These are phyloP conservation scores for Pemphredon lugubris DNA, from an alignment of 2,888 invertebrate genomes.

Conservation along the genomic window DNA sequence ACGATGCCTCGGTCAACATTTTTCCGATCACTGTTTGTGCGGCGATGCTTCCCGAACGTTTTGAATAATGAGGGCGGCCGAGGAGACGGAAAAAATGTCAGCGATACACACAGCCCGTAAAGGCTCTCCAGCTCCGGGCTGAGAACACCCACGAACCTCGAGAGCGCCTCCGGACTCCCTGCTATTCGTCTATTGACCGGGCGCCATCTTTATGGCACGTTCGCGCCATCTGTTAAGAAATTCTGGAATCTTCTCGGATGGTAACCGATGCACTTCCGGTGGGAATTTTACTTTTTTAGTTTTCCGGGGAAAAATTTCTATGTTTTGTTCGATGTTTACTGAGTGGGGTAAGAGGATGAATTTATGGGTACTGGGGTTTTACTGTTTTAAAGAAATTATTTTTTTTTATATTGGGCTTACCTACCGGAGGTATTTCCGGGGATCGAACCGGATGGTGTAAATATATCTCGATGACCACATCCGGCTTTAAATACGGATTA, in stretches of 20 bases:
- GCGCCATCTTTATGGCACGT: conserved; percentile 60
- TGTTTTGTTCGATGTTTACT: too few species aligned
- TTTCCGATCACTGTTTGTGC: conserved; percentile 29
- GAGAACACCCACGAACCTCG: conserved; percentile 60
- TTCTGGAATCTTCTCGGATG: background rate
- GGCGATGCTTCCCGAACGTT: too few species aligned
- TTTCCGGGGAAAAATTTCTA: background rate
- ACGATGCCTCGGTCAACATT: conserved; percentile 32
- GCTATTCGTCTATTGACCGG: conserved; percentile 74
- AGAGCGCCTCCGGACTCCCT: conserved; percentile 63
- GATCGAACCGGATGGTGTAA: conserved; percentile 24
- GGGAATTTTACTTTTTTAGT: background rate
- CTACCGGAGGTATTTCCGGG: conserved; percentile 14
- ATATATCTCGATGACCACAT: conserved; percentile 36
- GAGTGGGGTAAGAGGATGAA: too few species aligned
- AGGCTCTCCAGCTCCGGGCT: conserved; percentile 57
- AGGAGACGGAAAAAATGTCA: conserved; percentile 8
- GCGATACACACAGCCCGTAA: conserved; percentile 30
- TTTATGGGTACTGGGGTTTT: too few species aligned
- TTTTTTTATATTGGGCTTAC: too few species aligned
- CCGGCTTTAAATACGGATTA: conserved; percentile 33
- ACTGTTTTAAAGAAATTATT: too few species aligned
- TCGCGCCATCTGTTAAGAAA: conserved; percentile 31
- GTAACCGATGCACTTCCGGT: background rate
- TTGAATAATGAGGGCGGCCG: too few species aligned